Conservation (phyloP, 2,113 vertebrate genomes). For the Muscicapa adusta region DNA sequence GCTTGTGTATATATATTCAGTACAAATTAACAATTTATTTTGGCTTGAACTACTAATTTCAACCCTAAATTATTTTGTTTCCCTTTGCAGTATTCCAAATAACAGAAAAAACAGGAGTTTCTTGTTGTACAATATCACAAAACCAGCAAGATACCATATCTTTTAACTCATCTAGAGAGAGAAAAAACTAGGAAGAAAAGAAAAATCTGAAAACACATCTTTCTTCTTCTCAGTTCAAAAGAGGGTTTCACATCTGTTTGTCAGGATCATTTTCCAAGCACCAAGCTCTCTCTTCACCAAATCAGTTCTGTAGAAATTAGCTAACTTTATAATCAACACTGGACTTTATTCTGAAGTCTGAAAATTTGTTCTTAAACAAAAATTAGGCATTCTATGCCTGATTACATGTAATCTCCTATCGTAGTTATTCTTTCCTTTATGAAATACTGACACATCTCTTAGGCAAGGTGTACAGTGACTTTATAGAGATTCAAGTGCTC, state of each 20-base stretch:
- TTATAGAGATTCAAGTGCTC: neutral
- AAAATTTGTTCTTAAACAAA: neutral
- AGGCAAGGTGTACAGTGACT: neutral
- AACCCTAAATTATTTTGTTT: neutral
- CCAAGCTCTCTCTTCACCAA: no score
- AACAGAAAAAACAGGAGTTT: neutral
- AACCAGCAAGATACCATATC: neutral
- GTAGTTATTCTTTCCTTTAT: neutral
- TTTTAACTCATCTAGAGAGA: neutral
- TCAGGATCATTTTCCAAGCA: neutral
- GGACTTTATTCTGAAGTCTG: neutral
- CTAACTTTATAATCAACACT: neutral
- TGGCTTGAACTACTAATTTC: neutral
- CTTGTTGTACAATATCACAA: neutral
- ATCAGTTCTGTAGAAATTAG: neutral
- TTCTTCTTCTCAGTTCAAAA: neutral
- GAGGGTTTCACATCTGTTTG: neutral
- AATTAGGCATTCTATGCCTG: neutral
- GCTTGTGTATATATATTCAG: neutral
- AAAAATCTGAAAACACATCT: neutral
- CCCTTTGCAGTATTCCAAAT: neutral
- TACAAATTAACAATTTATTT: neutral
- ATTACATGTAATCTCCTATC: neutral
- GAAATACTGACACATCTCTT: neutral
- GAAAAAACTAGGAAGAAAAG: neutral